Evolutionary conservation across 35 echinoderm and acorn worm species (phyloP), one percentile per base, ranked within the genome.

Genomic region (Patiria miniata): DNA sequence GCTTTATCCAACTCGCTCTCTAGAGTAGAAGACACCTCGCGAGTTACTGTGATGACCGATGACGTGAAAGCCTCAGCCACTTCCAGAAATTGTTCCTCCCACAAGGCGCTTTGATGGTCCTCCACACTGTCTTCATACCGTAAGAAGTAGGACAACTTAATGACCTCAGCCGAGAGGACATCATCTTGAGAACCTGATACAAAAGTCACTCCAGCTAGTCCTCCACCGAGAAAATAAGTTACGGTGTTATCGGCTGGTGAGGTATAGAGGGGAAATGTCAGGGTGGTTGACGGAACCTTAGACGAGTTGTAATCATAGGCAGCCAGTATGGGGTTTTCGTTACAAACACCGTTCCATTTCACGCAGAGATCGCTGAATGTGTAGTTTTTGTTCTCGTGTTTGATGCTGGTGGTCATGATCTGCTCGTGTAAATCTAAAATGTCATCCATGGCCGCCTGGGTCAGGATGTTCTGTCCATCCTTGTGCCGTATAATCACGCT

Each of bases 311-410:
- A 79, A 22, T 78, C 34, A 56, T 68, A 86, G 8, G 37, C 50
- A 18, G 73, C 34, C 2, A 99, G 61, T 15, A 99, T 55, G 21
- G 86, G 85, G 17, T 95, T 88, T 4, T 65, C 8, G 9, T 57
- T 38, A 78, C 95, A 97, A 29, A 21, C 37, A 17, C 77, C 83
- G 28, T 86, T 40, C 91, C 88, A 89, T 51, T 85, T 84, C 19
- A 90, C 88, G 85, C 95, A 97, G 16, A 97, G 81, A 84, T 77
- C 65, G 1, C 10, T 39, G 59, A 93, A 93, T 7, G 10, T 82
- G 37, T 77, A 77, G 9, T 21, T n/a, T 1, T 80, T 81, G 77
- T 61, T 40, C 1, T 21, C 39, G 39, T 44, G 23, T 21, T 59
- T 40, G 0, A 89, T 37, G 3, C 36, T 90, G 52, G 39, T 69